These are phyloP conservation scores for Laupala kohalensis DNA, from an alignment of 1,140 invertebrate species.

Conservation along the genomic window DNA sequence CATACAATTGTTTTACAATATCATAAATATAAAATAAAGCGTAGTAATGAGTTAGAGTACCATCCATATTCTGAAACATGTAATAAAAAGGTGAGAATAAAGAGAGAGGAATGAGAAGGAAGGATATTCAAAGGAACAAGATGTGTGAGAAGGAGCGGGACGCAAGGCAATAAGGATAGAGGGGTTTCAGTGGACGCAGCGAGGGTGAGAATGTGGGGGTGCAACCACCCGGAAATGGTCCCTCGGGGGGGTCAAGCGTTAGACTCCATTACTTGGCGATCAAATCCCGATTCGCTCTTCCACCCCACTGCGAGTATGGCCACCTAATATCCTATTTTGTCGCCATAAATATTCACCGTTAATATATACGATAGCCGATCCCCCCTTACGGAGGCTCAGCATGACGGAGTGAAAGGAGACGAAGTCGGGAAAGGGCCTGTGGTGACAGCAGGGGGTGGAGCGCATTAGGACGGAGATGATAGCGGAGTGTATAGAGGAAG, in stretches of 20 bases:
- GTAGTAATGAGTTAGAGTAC: too few relatives aligned
- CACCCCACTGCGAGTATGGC: background rate
- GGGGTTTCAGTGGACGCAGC: background rate
- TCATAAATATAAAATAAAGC: too few relatives aligned
- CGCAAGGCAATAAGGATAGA: background rate
- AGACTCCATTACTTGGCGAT: slow-evolving; percentile 11
- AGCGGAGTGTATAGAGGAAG: too few relatives aligned
- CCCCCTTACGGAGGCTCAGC: background rate
- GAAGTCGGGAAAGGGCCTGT: background rate
- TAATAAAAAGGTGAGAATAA: background rate
- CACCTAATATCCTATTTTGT: slow-evolving; percentile 13
- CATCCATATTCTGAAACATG: too few relatives aligned
- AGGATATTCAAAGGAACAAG: too few relatives aligned
- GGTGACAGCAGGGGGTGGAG: background rate
- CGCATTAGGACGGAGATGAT: too few relatives aligned
- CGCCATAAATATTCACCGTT: slow-evolving; percentile 10
- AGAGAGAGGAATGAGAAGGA: too few relatives aligned
- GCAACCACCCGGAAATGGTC: background rate
- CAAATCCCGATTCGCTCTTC: slow-evolving; percentile 5
- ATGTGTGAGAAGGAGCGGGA: background rate
- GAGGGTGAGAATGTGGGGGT: background rate
- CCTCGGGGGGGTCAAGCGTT: slow-evolving; percentile 7
- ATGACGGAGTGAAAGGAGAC: background rate
- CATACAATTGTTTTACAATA: too few relatives aligned
- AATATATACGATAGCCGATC: slow-evolving; percentile 2